Percentiles rank a stretch among this genome's conserved stretches.
phyloP scores from a whole-genome alignment of 1,140 invertebrate genomes.

The Sesamia nonagrioides region DNA sequence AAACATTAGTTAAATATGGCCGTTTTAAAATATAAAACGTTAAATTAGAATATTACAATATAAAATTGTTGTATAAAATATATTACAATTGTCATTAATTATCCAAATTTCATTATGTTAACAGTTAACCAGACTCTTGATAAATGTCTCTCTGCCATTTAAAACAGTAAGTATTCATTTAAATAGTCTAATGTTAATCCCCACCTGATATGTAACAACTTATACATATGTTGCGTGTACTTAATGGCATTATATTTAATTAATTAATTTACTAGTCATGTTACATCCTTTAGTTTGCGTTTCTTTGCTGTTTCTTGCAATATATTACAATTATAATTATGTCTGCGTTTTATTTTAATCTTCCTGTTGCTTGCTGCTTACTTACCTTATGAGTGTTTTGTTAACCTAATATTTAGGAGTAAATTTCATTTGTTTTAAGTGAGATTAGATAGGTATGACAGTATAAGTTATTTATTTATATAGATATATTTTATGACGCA shows the following conservation, averaged over 20 bases:
- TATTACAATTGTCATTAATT: no score
- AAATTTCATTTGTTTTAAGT: no score
- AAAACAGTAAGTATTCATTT: not conserved
- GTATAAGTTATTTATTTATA: no score
- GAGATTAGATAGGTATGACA: no score
- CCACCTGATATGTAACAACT: slow-evolving; percentile 10
- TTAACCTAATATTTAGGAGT: no score
- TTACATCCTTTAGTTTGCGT: slow-evolving; percentile 12
- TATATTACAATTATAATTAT: slow-evolving; percentile 2
- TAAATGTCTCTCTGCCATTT: not conserved
- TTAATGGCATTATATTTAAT: slow-evolving; percentile 18
- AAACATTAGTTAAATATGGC: no score
- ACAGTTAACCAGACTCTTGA: no score
- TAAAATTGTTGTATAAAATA: no score
- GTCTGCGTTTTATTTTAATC: slow-evolving; percentile 21
- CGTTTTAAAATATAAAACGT: no score
- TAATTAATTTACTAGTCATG: slow-evolving; percentile 37
- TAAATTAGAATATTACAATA: no score
- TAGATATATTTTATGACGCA: no score
- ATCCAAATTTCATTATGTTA: no score
- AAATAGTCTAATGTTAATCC: not conserved
- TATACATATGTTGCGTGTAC: slow-evolving; percentile 1
- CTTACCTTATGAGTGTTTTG: not conserved
- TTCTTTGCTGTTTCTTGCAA: slow-evolving; percentile 7
- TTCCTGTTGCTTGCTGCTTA: not conserved